Conservation (phyloP, 1,140 invertebrate species). For the Rhopalosiphum padi region DNA sequence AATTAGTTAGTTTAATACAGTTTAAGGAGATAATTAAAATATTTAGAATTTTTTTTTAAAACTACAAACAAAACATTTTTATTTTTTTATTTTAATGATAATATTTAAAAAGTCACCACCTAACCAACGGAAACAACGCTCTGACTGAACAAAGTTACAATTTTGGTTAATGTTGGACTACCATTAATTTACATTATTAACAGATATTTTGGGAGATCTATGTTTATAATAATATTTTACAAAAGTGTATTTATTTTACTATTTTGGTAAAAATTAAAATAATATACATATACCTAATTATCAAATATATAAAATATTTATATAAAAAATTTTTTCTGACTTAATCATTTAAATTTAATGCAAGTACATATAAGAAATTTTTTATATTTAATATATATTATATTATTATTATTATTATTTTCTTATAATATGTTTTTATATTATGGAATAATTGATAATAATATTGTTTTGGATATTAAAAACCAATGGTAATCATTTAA, state of each 20-base stretch:
- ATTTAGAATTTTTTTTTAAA: neutral
- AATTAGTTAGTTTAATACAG: neutral
- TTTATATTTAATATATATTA: no score
- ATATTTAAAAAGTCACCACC: no score
- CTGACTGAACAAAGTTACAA: neutral
- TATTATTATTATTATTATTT: no score
- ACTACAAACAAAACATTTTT: neutral
- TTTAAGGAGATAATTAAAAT: neutral
- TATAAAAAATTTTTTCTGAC: no score
- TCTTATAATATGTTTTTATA: no score
- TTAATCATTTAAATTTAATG: neutral
- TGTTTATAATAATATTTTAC: neutral
- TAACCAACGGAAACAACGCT: fast-evolving
- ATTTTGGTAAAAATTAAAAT: neutral
- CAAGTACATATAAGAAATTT: no score
- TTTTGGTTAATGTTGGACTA: neutral
- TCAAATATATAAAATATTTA: no score
- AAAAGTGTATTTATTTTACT: neutral
- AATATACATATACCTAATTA: no score
- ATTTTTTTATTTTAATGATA: neutral
- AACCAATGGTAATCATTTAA: neutral
- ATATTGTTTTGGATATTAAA: neutral
- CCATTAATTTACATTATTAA: neutral
- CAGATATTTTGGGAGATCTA: neutral
- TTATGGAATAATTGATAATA: no score